Evolutionary conservation across 1,140 invertebrate species (phyloP).

Genomic region (Zaprionus lachaisei): DNA sequence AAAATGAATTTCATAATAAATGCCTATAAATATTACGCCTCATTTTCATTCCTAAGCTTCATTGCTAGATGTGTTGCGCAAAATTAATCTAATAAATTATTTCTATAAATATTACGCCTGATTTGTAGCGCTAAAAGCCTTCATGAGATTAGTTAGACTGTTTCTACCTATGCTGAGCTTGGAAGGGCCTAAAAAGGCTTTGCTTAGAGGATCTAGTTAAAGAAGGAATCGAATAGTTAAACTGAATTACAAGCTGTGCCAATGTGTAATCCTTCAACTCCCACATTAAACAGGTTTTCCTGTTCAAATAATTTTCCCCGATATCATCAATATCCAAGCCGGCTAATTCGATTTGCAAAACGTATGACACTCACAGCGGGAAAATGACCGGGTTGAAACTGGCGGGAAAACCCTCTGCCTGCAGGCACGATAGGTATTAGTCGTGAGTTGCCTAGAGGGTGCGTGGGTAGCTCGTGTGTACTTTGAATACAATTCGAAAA

Average conservation of each 20-base stretch:
- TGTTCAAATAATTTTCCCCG: neutral
- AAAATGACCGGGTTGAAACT: neutral
- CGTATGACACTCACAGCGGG: neutral
- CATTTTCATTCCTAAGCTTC: too few species aligned
- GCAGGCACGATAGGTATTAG: conserved; percentile 6
- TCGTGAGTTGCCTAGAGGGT: neutral
- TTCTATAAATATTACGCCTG: too few species aligned
- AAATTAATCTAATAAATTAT: too few species aligned
- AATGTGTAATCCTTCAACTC: too few species aligned
- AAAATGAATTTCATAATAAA: too few species aligned
- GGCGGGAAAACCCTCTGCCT: neutral
- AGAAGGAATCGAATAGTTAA: neutral
- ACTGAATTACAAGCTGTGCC: neutral
- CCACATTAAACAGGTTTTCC: neutral
- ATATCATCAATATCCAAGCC: neutral
- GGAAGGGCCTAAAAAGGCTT: neutral
- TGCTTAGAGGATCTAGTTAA: neutral
- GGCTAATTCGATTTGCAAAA: conserved; percentile 3
- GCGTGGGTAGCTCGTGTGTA: conserved; percentile 32
- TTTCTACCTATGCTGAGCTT: too few species aligned
- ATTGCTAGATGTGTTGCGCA: too few species aligned
- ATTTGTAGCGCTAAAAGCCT: too few species aligned
- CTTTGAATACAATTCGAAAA: conserved; percentile 70
- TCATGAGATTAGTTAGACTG: too few species aligned
- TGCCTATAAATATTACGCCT: too few species aligned